Evolutionary conservation across 2,888 invertebrate species (phyloP).

Genomic region (Artemia sinica): DNA sequence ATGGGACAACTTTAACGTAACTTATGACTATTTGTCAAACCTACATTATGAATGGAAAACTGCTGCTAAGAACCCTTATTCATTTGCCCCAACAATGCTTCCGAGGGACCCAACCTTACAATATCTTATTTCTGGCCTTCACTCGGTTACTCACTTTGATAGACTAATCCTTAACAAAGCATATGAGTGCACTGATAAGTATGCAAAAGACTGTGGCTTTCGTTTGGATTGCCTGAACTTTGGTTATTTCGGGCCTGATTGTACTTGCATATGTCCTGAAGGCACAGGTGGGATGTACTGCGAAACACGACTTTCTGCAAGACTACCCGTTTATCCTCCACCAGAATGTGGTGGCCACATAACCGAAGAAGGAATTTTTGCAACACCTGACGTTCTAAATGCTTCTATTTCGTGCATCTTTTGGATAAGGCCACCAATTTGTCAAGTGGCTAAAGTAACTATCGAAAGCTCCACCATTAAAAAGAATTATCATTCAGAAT

Average conservation of each 20-base stretch:
- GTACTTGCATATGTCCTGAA: background rate
- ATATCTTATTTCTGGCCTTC: background rate
- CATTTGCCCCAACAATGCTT: background rate
- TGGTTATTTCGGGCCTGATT: constrained; percentile 2
- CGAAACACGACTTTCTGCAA: background rate
- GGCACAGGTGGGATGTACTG: background rate
- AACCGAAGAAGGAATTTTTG: background rate
- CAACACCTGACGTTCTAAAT: background rate
- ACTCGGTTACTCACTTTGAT: background rate
- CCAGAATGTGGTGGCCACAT: constrained; percentile 7
- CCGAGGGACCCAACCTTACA: constrained; percentile 4
- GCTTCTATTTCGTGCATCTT: background rate
- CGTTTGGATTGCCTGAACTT: background rate
- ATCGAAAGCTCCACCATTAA: background rate
- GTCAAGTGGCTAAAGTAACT: background rate
- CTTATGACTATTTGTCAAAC: background rate
- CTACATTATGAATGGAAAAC: background rate
- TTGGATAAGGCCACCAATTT: background rate
- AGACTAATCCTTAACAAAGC: background rate
- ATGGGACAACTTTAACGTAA: background rate
- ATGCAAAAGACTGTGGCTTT: background rate
- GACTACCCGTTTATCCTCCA: background rate
- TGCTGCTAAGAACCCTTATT: background rate
- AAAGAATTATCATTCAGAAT: background rate
- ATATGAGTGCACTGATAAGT: background rate